Percentiles rank a stretch among this genome's conserved stretches.
phyloP scores from a whole-genome alignment of 1,140 invertebrate species.

The Listronotus oregonensis region DNA sequence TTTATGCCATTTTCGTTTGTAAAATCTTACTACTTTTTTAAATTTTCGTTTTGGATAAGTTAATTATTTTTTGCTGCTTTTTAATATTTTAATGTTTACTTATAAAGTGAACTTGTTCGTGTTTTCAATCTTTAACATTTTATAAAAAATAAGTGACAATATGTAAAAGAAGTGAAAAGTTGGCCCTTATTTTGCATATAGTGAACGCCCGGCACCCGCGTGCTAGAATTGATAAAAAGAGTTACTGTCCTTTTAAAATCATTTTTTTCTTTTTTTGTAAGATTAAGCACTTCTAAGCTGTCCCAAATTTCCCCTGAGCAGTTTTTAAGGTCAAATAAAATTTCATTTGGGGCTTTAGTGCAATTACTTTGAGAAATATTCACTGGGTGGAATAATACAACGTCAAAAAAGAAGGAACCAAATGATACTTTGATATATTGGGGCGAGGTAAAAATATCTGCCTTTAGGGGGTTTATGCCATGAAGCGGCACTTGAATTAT shows the following conservation, averaged over 20 bases:
- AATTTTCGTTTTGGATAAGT: too few species aligned
- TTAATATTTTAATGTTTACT: too few species aligned
- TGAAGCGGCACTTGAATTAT: conserved; percentile 64
- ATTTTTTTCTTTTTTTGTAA: conserved; percentile 62
- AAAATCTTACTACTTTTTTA: too few species aligned
- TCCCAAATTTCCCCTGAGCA: conserved; percentile 62
- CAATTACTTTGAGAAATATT: conserved; percentile 64
- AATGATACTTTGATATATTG: conserved; percentile 70
- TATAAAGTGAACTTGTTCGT: too few species aligned
- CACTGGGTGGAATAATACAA: conserved; percentile 64
- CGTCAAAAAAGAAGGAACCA: conserved; percentile 70
- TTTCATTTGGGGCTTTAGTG: conserved; percentile 60
- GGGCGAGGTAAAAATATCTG: conserved; percentile 67
- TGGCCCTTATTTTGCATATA: too few species aligned
- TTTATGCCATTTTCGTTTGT: too few species aligned
- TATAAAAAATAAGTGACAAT: too few species aligned
- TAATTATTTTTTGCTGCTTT: too few species aligned
- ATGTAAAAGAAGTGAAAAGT: too few species aligned
- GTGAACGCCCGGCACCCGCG: too few species aligned
- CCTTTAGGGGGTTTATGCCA: conserved; percentile 59
- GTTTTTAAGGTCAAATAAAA: conserved; percentile 68
- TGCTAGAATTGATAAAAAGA: too few species aligned
- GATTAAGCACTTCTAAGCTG: conserved; percentile 57
- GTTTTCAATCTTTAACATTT: too few species aligned
- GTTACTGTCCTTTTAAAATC: conserved; percentile 59